Evolutionary conservation across 92 coral and sea anemone species (phyloP).

Genomic region (Epizoanthus rinbou): DNA sequence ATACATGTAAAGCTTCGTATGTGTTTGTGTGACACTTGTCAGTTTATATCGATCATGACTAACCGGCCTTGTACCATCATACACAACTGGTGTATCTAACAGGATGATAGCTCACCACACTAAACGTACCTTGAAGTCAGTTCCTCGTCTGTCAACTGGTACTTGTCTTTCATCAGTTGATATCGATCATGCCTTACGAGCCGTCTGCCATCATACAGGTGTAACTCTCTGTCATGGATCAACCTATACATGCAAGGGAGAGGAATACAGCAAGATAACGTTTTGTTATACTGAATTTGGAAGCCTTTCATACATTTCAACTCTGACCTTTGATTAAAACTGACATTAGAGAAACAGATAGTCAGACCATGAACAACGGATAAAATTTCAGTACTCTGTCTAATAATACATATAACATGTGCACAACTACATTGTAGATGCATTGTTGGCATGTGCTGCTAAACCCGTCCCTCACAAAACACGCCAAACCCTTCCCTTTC

Average conservation of each 20-base stretch:
- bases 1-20: no score
- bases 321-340: no score
- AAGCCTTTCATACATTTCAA: no score
- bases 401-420: no score
- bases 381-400: no score
- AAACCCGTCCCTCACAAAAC: no score
- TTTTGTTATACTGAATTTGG: neutral
- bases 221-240: slow-evolving; percentile 86
- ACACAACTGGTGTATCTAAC: slow-evolving; percentile 72
- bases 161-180: slow-evolving; percentile 72
- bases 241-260: slow-evolving; percentile 54
- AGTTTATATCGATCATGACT: slow-evolving; percentile 73
- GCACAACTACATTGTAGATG: no score
- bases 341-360: no score
- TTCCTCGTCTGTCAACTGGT: slow-evolving; percentile 66
- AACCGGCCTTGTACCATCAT: slow-evolving; percentile 85
- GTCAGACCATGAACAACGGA: no score
- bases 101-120: neutral
- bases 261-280: neutral
- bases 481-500: no score
- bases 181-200: slow-evolving; percentile 81
- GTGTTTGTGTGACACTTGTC: neutral
- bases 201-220: slow-evolving; percentile 88
- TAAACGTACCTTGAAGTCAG: slow-evolving; percentile 64
- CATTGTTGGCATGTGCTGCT: no score